These are phyloP conservation scores for Amphibalanus amphitrite DNA, from an alignment of 1,140 invertebrate genomes.

Conservation along the genomic window DNA sequence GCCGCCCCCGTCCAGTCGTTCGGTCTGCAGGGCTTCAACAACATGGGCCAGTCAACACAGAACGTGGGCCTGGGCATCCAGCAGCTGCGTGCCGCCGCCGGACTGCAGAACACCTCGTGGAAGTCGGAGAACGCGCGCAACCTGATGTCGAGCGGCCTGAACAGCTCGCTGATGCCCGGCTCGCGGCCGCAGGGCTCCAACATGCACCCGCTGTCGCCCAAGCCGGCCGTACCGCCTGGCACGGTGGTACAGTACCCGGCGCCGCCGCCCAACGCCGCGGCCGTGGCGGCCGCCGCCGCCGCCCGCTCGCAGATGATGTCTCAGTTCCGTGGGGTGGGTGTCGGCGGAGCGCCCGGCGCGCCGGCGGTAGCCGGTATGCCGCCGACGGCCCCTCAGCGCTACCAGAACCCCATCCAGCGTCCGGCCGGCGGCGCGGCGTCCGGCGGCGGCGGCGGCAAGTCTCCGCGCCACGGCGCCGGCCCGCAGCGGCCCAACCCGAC, in stretches of 20 bases:
- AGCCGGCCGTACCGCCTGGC: neutral
- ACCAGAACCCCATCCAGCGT: slow-evolving; percentile 6
- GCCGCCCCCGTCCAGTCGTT: neutral
- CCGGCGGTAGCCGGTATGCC: neutral
- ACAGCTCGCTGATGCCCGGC: neutral
- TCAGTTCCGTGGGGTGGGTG: neutral
- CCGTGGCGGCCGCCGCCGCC: neutral
- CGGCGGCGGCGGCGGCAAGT: neutral
- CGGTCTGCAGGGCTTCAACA: neutral
- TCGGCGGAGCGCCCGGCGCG: neutral
- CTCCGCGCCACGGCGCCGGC: neutral
- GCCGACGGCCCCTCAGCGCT: neutral
- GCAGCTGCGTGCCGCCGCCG: neutral
- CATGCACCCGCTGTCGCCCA: neutral
- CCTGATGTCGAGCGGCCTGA: neutral
- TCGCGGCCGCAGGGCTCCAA: neutral
- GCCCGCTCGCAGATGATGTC: neutral
- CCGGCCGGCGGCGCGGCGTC: slow-evolving; percentile 3
- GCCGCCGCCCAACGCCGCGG: neutral
- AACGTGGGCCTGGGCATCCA: neutral
- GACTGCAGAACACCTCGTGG: neutral
- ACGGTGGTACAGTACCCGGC: neutral
- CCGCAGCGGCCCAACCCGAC: slow-evolving; percentile 16
- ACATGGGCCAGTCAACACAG: neutral
- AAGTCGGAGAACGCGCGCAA: neutral